Evolutionary conservation across 2,888 invertebrate species (phyloP).

Genomic region (Priocnemis perturbator): DNA sequence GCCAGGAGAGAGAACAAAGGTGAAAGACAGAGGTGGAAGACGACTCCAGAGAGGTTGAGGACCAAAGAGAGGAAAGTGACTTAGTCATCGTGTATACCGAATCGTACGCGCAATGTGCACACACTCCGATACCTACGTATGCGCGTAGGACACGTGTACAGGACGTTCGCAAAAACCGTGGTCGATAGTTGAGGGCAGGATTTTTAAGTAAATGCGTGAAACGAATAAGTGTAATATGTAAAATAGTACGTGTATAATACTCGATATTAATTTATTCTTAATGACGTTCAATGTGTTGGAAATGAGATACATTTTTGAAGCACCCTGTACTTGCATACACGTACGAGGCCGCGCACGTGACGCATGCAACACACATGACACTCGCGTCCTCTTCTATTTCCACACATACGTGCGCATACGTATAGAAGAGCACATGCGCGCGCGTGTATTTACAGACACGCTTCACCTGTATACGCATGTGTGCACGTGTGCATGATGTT

Average conservation of each 20-base stretch:
- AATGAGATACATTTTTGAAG: too few relatives aligned
- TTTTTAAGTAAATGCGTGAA: too few relatives aligned
- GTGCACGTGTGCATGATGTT: background rate
- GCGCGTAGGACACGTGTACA: too few relatives aligned
- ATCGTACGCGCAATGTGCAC: slow-evolving; percentile 20
- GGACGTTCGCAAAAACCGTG: too few relatives aligned
- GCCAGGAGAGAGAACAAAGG: slow-evolving; percentile 14
- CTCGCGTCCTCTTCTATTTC: slow-evolving; percentile 23
- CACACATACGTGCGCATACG: slow-evolving; percentile 12
- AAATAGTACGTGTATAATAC: too few relatives aligned
- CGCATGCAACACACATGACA: too few relatives aligned
- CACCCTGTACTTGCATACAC: too few relatives aligned
- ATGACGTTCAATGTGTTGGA: too few relatives aligned
- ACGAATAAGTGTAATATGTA: too few relatives aligned
- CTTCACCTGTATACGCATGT: slow-evolving; percentile 10
- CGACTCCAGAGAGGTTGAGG: slow-evolving; percentile 27
- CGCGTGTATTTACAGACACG: slow-evolving; percentile 36
- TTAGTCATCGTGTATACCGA: slow-evolving; percentile 39
- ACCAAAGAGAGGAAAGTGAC: slow-evolving; percentile 27
- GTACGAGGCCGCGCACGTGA: background rate
- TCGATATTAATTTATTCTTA: too few relatives aligned
- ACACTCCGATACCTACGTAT: background rate
- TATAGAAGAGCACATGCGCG: too few relatives aligned
- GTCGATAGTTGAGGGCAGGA: too few relatives aligned
- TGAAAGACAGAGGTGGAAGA: slow-evolving; percentile 30